Conservation (phyloP, 2,888 invertebrate species). For the Nudaria mundana region DNA sequence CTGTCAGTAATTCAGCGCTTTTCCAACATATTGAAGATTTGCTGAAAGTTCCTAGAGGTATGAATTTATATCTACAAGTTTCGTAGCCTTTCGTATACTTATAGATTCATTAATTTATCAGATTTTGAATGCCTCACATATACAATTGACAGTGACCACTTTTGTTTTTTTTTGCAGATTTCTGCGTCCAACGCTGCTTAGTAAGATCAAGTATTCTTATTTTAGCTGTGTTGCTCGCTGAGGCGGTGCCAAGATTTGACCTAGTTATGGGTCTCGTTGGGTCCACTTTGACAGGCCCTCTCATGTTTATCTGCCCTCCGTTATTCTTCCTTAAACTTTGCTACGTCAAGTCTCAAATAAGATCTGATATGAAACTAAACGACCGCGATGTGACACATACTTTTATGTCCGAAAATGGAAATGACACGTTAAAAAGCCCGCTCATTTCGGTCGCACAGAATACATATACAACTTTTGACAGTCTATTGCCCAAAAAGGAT, state of each 20-base stretch:
- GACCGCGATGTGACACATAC: conserved; percentile 4
- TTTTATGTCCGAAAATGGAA: conserved; percentile 21
- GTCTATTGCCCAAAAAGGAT: conserved; percentile 23
- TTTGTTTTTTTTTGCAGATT: conserved; percentile 77
- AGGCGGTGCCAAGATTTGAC: conserved; percentile 92
- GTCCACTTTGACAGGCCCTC: conserved; percentile 90
- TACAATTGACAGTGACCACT: too few species aligned
- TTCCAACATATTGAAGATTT: conserved; percentile 91
- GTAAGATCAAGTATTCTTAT: conserved; percentile 86
- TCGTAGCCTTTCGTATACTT: too few species aligned
- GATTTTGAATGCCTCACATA: too few species aligned
- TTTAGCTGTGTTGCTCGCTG: conserved; percentile 88
- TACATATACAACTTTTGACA: conserved; percentile 58
- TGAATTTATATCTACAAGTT: conserved; percentile 7
- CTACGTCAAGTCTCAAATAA: conserved; percentile 62
- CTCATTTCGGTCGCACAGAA: conserved; percentile 38
- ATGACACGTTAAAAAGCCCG: conserved; percentile 47
- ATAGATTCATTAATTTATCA: too few species aligned
- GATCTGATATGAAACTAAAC: conserved; percentile 4
- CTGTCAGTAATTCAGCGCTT: conserved; percentile 89
- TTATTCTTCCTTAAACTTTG: conserved; percentile 88
- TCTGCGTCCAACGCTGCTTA: conserved; percentile 86
- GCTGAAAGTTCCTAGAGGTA: conserved; percentile 87
- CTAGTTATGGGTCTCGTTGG: conserved; percentile 93
- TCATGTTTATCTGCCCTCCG: conserved; percentile 92